Evolutionary conservation across 2,797 vertebrate species (phyloP), one percentile per base, ranked within the genome.

Genomic region (Epinephelus awoara): DNA sequence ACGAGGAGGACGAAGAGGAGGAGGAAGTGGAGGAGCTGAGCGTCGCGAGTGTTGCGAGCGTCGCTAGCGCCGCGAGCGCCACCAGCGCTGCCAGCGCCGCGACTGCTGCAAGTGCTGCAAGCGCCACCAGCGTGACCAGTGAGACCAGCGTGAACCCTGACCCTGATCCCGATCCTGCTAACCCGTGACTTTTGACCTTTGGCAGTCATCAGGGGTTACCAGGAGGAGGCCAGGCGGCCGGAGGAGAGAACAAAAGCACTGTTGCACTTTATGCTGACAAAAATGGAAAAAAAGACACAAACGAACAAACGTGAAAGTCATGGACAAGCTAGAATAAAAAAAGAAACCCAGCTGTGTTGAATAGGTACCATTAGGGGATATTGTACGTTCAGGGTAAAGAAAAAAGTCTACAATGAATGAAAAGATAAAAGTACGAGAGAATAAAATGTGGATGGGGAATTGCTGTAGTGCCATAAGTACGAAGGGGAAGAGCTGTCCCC

Each of bases 241-340:
- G 83, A 85, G 84, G 84, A 91, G 95, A 96, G 95, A 96, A 97
- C 94, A 96, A 91, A 97, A 97, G 98, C 98, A 99, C 98, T 99
- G 95, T 97, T 99, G 98, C 98, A 99, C 98, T 99, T 99, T 99
- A 99, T 84, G 94, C 96, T 96, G 94, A 96, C 92, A 95, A 95
- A 95, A 94, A 93, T 92, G 93, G 93, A 92, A 94, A 89, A 85
- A 84, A 87, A 75, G 86, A 77, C 71, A 89, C 80, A 91, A 85
- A 92, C 83, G 91, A 94, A 95, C 91, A 93, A 87, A 85, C 79
- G 4, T 80, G 79, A 89, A 89, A 81, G 71, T 82, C 61, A 66
- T 42, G 81, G 88, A 91, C 88, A 80, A 79, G 80, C 70, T 84
- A 59, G 67, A 82, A 67, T 72, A 69, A 91, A 69, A 61, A 83